Conservation (phyloP, 2,113 vertebrate genomes). For the Cyanistes caeruleus region DNA sequence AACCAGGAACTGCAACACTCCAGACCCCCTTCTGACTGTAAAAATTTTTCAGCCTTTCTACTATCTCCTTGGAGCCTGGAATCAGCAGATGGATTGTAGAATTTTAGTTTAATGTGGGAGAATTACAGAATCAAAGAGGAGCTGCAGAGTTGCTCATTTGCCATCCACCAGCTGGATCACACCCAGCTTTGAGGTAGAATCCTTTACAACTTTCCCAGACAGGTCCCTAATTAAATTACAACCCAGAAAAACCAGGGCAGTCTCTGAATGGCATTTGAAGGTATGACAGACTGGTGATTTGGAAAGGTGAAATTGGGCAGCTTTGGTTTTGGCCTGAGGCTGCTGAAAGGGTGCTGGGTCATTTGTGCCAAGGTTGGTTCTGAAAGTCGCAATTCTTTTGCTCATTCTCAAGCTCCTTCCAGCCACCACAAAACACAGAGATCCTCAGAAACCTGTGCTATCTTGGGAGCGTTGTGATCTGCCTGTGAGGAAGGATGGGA, state of each 20-base stretch:
- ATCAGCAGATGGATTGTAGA: neutral
- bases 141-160: neutral
- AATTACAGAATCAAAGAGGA: neutral
- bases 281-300: neutral
- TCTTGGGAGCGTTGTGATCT: neutral
- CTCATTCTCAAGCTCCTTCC: neutral
- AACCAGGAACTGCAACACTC: neutral
- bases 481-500: neutral
- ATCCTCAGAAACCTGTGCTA: neutral
- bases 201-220: neutral
- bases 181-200: neutral
- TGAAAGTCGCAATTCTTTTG: neutral
- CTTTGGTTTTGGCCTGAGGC: neutral
- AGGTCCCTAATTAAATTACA: neutral
- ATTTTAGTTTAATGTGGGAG: neutral
- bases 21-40: neutral
- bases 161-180: neutral
- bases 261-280: neutral
- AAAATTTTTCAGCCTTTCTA: neutral
- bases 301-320: neutral
- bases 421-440: neutral
- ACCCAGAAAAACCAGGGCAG: neutral
- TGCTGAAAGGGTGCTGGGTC: neutral
- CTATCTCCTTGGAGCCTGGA: neutral
- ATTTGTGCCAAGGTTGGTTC: neutral